phyloP scores from a whole-genome alignment of 2,113 vertebrate genomes.

The Paralichthys olivaceus region DNA sequence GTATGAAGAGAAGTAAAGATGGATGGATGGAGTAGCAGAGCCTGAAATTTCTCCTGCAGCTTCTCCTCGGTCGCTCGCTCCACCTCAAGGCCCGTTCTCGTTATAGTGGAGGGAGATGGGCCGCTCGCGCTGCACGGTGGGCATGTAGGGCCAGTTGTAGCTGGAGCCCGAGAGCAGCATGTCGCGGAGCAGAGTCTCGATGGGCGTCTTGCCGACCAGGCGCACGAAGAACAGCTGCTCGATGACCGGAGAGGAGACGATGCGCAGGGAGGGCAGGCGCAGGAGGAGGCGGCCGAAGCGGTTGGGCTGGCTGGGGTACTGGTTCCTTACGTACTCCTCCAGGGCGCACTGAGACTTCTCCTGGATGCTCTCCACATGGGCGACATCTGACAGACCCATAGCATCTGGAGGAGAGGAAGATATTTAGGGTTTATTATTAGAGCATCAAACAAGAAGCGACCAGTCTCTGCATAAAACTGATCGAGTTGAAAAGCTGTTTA shows the following conservation, averaged over 20 bases:
- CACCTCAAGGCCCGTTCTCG: slow-evolving; percentile 83
- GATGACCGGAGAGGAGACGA: slow-evolving; percentile 88
- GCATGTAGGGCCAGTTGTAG: slow-evolving; percentile 90
- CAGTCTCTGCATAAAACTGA: too few relatives aligned
- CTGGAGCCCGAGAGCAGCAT: slow-evolving; percentile 90
- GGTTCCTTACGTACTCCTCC: slow-evolving; percentile 89
- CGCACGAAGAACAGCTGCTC: slow-evolving; percentile 92
- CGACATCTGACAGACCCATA: slow-evolving; percentile 86
- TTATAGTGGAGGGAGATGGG: slow-evolving; percentile 85
- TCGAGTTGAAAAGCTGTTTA: too few relatives aligned
- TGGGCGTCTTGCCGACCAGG: slow-evolving; percentile 90
- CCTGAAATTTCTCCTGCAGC: slow-evolving; percentile 6
- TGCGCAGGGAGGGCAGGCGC: slow-evolving; percentile 88
- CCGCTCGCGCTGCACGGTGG: slow-evolving; percentile 84
- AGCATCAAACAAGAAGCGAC: too few relatives aligned
- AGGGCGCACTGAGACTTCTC: slow-evolving; percentile 90
- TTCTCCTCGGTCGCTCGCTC: neutral
- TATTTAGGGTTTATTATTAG: neutral
- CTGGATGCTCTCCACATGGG: slow-evolving; percentile 89
- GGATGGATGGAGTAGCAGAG: slow-evolving; percentile 24
- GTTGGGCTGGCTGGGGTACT: slow-evolving; percentile 88
- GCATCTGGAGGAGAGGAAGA: slow-evolving; percentile 77
- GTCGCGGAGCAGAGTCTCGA: slow-evolving; percentile 90
- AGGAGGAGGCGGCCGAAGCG: slow-evolving; percentile 89
- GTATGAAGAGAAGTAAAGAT: slow-evolving; percentile 19